Conservation (phyloP, 2,888 invertebrate species). For the Lagria hirta region DNA sequence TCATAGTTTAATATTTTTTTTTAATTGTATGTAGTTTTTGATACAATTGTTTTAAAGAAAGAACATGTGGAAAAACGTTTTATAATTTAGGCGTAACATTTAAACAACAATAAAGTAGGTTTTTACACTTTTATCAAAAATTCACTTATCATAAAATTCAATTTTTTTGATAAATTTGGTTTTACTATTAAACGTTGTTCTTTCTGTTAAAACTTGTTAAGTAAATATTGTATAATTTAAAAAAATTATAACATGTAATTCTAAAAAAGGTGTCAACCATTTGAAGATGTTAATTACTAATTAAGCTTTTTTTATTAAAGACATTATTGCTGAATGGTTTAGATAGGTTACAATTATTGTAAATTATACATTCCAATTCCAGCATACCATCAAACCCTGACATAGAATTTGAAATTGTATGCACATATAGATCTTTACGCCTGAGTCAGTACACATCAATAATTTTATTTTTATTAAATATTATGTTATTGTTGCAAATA, state of each 20-base stretch:
- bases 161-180: no score
- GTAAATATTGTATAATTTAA: constrained; percentile 22
- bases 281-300: constrained; percentile 28
- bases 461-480: no score
- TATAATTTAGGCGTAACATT: constrained; percentile 21
- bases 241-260: constrained; percentile 19
- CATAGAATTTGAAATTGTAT: no score
- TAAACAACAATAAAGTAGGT: constrained; percentile 15
- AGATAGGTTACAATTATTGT: constrained; percentile 22
- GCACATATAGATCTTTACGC: no score
- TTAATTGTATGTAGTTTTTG: constrained; percentile 21
- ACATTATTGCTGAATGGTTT: constrained; percentile 23
- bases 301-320: constrained; percentile 26
- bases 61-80: constrained; percentile 18
- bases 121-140: constrained; percentile 16
- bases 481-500: no score
- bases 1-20: constrained; percentile 13
- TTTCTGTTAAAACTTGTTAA: constrained; percentile 26
- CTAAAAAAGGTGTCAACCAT: constrained; percentile 26
- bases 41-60: constrained; percentile 27
- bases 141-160: no score
- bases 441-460: no score
- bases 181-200: constrained; percentile 19
- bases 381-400: no score
- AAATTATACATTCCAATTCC: constrained; percentile 15